Percentiles rank a stretch among this genome's conserved stretches.
Evolutionary conservation across 2,888 invertebrate species (phyloP).

Genomic region (Sinhomidia bicolor): DNA sequence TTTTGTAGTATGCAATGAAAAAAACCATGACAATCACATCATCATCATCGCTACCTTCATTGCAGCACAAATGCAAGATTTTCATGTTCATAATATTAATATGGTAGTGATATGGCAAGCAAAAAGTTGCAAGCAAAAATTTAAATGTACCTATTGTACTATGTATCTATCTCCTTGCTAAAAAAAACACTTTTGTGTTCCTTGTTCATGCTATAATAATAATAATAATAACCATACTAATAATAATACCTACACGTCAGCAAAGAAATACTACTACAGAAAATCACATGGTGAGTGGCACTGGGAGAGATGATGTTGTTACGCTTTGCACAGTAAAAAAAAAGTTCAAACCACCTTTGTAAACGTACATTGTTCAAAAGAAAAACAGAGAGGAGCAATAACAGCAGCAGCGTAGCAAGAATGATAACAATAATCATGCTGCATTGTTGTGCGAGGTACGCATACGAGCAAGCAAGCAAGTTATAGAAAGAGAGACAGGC

Average conservation of each 20-base stretch:
- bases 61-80: background rate
- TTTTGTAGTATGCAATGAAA: background rate
- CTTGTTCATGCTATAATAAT: background rate
- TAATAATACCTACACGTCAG: too few species aligned
- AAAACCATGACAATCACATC: conserved; percentile 27
- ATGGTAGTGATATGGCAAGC: background rate
- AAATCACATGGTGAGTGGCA: conserved; percentile 32
- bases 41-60: background rate
- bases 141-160: too few species aligned
- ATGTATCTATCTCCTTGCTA: background rate
- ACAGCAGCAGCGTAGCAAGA: background rate
- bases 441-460: conserved; percentile 28
- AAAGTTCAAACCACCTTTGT: conserved; percentile 29
- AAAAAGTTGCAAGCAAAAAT: conserved; percentile 8
- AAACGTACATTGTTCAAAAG: background rate
- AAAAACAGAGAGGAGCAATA: too few species aligned
- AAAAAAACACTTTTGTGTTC: conserved; percentile 9
- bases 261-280: background rate
- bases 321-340: background rate
- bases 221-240: too few species aligned
- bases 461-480: too few species aligned
- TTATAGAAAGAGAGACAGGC: background rate
- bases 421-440: too few species aligned
- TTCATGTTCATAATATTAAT: too few species aligned
- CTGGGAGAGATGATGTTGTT: background rate